Percentiles rank a stretch among this genome's conserved stretches.
Evolutionary conservation across 2,888 invertebrate species (phyloP).

Genomic region (Strigamia transsilvanica): DNA sequence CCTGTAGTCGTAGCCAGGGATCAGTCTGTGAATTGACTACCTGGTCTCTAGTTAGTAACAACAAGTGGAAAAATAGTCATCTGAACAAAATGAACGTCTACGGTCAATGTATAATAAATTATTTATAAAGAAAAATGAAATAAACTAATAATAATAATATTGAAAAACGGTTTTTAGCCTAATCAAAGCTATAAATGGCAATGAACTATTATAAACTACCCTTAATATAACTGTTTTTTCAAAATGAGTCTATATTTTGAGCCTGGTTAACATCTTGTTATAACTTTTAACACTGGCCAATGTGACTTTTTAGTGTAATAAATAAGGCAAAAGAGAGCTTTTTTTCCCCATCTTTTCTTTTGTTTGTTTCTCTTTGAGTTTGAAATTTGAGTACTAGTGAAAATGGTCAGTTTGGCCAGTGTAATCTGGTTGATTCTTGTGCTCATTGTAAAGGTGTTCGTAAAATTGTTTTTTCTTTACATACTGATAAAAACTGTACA

Average conservation of each 20-base stretch:
- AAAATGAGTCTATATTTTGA: slow-evolving; percentile 48
- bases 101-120: slow-evolving; percentile 44
- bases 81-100: slow-evolving; percentile 46
- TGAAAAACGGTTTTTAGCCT: slow-evolving; percentile 46
- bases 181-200: slow-evolving; percentile 44
- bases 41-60: slow-evolving; percentile 41
- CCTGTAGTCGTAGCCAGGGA: slow-evolving; percentile 7
- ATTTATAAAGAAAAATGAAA: slow-evolving; percentile 27
- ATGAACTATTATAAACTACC: slow-evolving; percentile 7
- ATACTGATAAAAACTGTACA: slow-evolving; percentile 8
- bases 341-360: not conserved
- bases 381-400: not conserved
- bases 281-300: slow-evolving; percentile 30
- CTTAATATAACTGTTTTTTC: slow-evolving; percentile 22
- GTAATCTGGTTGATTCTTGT: not conserved
- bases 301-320: not conserved
- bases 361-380: not conserved
- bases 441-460: slow-evolving; percentile 20
- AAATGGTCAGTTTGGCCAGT: slow-evolving; percentile 23
- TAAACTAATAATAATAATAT: not conserved
- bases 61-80: slow-evolving; percentile 33
- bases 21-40: not conserved
- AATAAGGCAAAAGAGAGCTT: not conserved
- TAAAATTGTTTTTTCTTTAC: slow-evolving; percentile 22
- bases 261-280: slow-evolving; percentile 26